These are phyloP conservation scores for Drosophila bunnanda DNA, from an alignment of 2,888 invertebrate genomes.

Conservation along the genomic window DNA sequence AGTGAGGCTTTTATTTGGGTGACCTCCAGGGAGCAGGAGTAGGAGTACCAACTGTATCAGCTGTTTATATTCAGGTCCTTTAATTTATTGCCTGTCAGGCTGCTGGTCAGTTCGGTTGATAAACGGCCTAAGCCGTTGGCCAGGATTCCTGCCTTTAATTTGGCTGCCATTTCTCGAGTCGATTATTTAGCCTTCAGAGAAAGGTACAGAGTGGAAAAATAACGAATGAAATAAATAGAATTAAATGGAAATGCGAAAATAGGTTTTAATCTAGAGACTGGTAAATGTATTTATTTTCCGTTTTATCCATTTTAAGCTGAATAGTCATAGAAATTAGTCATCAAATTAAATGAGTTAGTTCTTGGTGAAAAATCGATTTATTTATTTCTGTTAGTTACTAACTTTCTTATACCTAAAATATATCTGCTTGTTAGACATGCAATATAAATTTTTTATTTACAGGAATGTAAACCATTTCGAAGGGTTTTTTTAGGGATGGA, in stretches of 20 bases:
- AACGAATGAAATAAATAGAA: not conserved
- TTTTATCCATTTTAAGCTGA: too few species aligned
- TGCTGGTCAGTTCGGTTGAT: slow-evolving; percentile 49
- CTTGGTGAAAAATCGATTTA: too few species aligned
- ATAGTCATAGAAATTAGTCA: too few species aligned
- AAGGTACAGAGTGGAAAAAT: not conserved
- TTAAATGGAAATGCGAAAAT: not conserved
- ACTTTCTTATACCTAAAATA: too few species aligned
- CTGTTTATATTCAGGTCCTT: slow-evolving; percentile 38
- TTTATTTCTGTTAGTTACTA: too few species aligned
- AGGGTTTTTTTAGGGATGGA: too few species aligned
- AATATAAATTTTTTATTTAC: too few species aligned
- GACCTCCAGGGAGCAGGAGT: not conserved
- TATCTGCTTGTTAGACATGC: too few species aligned
- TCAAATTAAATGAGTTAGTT: too few species aligned
- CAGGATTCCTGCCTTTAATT: slow-evolving; percentile 32
- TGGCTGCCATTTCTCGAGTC: slow-evolving; percentile 24
- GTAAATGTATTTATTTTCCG: too few species aligned
- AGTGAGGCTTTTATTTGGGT: slow-evolving; percentile 39
- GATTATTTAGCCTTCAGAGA: slow-evolving; percentile 35
- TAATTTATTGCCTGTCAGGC: slow-evolving; percentile 56
- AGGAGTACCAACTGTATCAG: slow-evolving; percentile 20
- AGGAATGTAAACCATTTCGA: too few species aligned
- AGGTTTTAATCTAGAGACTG: too few species aligned
- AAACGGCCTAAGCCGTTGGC: slow-evolving; percentile 46